Percentiles rank a stretch among this genome's conserved stretches.
phyloP scores from a whole-genome alignment of 2,113 vertebrate species.

The Salminus brasiliensis region DNA sequence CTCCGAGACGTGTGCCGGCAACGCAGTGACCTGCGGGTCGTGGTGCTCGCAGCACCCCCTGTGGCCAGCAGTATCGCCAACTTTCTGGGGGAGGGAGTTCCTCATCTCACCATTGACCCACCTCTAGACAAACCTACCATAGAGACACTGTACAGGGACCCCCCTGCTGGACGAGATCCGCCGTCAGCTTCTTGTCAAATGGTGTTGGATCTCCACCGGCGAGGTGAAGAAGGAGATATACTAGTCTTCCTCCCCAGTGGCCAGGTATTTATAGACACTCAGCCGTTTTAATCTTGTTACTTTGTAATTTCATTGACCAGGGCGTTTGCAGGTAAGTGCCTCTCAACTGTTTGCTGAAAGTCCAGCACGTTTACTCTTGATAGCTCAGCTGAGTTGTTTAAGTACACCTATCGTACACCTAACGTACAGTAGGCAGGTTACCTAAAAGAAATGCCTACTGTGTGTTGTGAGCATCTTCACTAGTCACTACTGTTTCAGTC shows the following conservation, averaged over 20 bases:
- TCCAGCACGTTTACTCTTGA: neutral
- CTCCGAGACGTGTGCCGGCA: constrained; percentile 84
- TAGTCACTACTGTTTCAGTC: no score
- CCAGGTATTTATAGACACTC: constrained; percentile 71
- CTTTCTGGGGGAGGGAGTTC: constrained; percentile 74
- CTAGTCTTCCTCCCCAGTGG: constrained; percentile 83
- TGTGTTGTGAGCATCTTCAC: no score
- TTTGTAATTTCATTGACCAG: neutral
- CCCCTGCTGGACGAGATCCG: constrained; percentile 51
- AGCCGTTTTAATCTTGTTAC: neutral
- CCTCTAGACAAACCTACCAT: neutral
- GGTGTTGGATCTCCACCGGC: constrained; percentile 79
- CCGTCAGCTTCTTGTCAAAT: constrained; percentile 79
- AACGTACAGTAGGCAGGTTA: neutral
- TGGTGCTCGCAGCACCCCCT: constrained; percentile 77
- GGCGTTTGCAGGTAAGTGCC: neutral
- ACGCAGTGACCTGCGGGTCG: constrained; percentile 73
- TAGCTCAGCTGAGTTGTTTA: neutral
- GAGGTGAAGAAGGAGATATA: constrained; percentile 76
- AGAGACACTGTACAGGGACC: constrained; percentile 71
- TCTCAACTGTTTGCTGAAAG: neutral
- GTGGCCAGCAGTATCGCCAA: constrained; percentile 75
- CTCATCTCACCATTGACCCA: constrained; percentile 63
- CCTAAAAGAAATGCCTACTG: no score
- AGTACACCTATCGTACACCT: neutral